These are phyloP conservation scores for Euleptes europaea DNA, from an alignment of 2,113 vertebrate genomes.

Conservation along the genomic window DNA sequence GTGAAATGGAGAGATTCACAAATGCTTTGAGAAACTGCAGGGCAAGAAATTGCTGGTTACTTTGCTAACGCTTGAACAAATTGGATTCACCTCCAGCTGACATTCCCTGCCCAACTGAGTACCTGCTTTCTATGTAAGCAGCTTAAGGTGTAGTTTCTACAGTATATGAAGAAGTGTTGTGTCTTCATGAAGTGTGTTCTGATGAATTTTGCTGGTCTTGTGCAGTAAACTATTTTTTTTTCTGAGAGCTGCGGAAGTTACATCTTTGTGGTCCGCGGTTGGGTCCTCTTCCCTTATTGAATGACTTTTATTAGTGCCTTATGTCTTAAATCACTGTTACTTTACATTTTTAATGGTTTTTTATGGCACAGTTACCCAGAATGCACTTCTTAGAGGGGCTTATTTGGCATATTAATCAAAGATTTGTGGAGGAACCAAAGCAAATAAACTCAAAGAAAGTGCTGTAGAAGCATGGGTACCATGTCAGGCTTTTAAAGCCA, in stretches of 20 bases:
- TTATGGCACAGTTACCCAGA: constrained; percentile 1
- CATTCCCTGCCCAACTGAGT: constrained; percentile 2
- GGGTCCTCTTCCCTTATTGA: constrained; percentile 40
- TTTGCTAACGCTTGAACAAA: neutral
- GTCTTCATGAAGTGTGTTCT: constrained; percentile 4
- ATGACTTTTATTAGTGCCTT: constrained; percentile 46
- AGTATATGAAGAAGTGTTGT: neutral
- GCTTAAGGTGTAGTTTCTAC: constrained; percentile 18
- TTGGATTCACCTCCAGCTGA: constrained; percentile 37
- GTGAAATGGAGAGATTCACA: constrained; percentile 13
- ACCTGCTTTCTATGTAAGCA: neutral
- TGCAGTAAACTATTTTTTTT: constrained; percentile 10
- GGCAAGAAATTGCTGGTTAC: neutral
- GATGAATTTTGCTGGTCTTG: constrained; percentile 42
- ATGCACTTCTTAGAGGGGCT: constrained; percentile 24
- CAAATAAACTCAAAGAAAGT: constrained; percentile 36
- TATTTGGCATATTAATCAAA: constrained; percentile 51
- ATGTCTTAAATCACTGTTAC: constrained; percentile 29
- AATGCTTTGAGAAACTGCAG: constrained; percentile 1
- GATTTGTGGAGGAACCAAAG: constrained; percentile 52
- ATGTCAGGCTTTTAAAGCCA: constrained; percentile 60
- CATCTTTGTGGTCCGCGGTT: constrained; percentile 25
- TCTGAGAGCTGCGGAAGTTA: constrained; percentile 45
- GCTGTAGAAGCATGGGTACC: constrained; percentile 31
- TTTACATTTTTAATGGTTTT: constrained; percentile 39